phyloP scores from a whole-genome alignment of 1,140 invertebrate species.

The Oncopeltus fasciatus region DNA sequence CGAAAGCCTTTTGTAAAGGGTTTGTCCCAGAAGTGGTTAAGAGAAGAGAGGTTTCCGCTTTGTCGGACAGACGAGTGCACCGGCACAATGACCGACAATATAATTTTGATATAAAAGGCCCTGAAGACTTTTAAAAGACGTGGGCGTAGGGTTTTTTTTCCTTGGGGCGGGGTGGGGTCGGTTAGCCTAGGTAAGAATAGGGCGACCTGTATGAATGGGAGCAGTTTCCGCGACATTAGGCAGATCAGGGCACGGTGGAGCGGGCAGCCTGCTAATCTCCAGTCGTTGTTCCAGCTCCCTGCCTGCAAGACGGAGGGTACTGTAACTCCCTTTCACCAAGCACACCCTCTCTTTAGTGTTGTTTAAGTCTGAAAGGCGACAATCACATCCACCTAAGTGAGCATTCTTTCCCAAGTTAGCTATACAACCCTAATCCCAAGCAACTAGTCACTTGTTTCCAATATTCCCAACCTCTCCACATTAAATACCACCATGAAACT shows the following conservation, averaged over 20 bases:
- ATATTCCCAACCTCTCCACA: too few species aligned
- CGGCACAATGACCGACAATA: background rate
- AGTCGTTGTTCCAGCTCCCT: background rate
- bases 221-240: background rate
- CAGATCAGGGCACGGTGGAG: background rate
- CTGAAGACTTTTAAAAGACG: slow-evolving; percentile 7
- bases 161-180: background rate
- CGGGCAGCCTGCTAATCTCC: background rate
- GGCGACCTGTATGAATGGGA: background rate
- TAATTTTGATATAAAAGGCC: slow-evolving; percentile 8
- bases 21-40: background rate
- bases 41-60: background rate
- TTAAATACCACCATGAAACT: too few species aligned
- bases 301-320: background rate
- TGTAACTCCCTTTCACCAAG: background rate
- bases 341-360: background rate
- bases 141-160: slow-evolving; percentile 1
- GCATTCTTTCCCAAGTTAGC: background rate
- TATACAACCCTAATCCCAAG: too few species aligned
- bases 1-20: background rate
- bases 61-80: background rate
- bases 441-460: too few species aligned
- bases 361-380: background rate
- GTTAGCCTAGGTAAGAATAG: background rate
- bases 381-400: background rate